Evolutionary conservation across 2,888 invertebrate species (phyloP), one percentile per base, ranked within the genome.

Genomic region (Volucella inanis): DNA sequence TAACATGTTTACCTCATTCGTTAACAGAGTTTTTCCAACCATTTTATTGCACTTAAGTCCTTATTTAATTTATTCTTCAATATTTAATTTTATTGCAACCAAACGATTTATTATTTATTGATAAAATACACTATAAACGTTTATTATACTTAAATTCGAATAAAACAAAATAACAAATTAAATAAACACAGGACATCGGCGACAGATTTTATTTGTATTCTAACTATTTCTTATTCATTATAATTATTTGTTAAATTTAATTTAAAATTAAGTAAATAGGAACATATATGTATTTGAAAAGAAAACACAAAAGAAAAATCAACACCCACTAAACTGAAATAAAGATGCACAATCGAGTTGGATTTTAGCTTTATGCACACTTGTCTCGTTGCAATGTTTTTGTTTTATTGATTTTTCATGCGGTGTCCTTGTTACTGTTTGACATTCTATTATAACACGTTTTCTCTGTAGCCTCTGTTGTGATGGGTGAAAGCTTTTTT

Each of bases 381-480:
- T 22, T 31, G 31, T 31, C 6, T 31, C 2, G 57, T 62, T 83
- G 79, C 79, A 79, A 79, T 79, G 57, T 77, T 77, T 61, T 80
- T 45, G 87, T 87, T 87, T 87, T 90, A 91, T 91, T 89, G 90
- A 91, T 91, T 91, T 90, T 90, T 89, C 89, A 85, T 79, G 55
- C 76, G 62, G 71, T 89, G 90, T 90, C 90, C 90, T 90, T 90
- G 90, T 90, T 88, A 90, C 87, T 88, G 84, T 89, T 90, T 90
- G 88, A 84, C 59, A 57, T 74, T 59, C 18, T 50, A 39, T 22
- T 31, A 62, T 57, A 83, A 50, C 47, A 74, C 64, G n/a, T 55
- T 77, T 74, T 70, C 59, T 45, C 78, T 74, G 78, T 70, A 14
- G 41, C 57, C 68, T 67, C 74, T 76, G 65, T 49, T 65, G 10